Evolutionary conservation across 2,113 vertebrate species (phyloP).

Genomic region (Prunella himalayana): DNA sequence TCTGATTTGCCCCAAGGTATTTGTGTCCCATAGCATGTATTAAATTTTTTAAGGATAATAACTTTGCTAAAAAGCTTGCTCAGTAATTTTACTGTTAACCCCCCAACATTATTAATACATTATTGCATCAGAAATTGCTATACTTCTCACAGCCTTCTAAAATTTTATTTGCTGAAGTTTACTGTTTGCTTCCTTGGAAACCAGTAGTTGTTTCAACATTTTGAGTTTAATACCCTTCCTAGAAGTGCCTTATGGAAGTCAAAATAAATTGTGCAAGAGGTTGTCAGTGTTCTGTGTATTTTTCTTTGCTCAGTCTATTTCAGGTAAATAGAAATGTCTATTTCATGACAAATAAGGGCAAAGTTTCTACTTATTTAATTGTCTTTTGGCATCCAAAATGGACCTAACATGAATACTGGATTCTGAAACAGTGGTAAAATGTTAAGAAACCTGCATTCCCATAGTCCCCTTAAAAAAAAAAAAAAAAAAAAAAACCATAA

Average conservation of each 20-base stretch:
- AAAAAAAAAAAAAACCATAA: no score
- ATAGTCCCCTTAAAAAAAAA: background rate
- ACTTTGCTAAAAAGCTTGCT: background rate
- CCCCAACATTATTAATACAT: background rate
- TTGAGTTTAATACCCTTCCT: background rate
- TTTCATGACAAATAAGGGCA: background rate
- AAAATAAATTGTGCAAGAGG: background rate
- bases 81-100: background rate
- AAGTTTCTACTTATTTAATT: background rate
- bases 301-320: background rate
- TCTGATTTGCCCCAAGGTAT: background rate
- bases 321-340: background rate
- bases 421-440: background rate
- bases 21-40: background rate
- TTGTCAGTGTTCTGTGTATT: background rate
- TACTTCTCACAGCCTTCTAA: background rate
- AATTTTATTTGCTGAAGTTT: background rate
- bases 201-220: background rate
- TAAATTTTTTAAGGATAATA: background rate
- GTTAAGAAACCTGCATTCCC: background rate
- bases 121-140: background rate
- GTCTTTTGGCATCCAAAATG: background rate
- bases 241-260: background rate
- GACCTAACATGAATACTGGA: background rate
- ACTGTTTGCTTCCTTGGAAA: background rate